A percentile compares a stretch with the other conserved stretches of the same genome.
Conservation (phyloP, 1,140 invertebrate genomes). For the Planococcus citri region DNA sequence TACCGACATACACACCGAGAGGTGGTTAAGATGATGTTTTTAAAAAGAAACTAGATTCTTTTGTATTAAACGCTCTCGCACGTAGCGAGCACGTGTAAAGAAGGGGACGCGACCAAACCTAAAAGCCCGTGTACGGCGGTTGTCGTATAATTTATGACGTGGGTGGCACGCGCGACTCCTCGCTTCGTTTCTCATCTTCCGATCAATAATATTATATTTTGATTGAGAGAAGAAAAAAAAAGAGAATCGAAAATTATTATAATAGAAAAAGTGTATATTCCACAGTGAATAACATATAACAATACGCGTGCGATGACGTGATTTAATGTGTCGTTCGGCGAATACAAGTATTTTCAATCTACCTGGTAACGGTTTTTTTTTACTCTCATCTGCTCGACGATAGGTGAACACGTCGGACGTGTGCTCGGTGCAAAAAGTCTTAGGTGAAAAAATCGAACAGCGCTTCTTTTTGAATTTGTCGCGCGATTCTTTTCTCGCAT, state of each 20-base stretch:
- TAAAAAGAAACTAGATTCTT: constrained; percentile 15
- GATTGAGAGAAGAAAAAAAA: constrained; percentile 10
- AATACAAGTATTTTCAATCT: constrained; percentile 15
- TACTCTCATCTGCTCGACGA: neutral
- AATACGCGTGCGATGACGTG: constrained; percentile 12
- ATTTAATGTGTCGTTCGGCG: constrained; percentile 19
- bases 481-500: neutral
- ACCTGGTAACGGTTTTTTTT: constrained; percentile 17
- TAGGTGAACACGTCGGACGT: neutral
- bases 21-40: neutral
- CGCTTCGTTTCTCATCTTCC: neutral
- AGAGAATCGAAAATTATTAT: constrained; percentile 14
- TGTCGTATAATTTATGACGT: constrained; percentile 14
- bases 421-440: neutral
- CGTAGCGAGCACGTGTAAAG: constrained; percentile 10
- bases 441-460: neutral
- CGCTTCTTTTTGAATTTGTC: neutral
- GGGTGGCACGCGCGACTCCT: constrained; percentile 8
- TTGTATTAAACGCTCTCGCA: constrained; percentile 9
- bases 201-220: constrained; percentile 12
- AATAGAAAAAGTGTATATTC: constrained; percentile 14
- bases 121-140: constrained; percentile 4
- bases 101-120: constrained; percentile 10
- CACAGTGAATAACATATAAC: constrained; percentile 10
- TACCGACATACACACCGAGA: no score